Base-by-base conservation (phyloP, 1,140 invertebrate species). In the Physella acuta region DNA sequence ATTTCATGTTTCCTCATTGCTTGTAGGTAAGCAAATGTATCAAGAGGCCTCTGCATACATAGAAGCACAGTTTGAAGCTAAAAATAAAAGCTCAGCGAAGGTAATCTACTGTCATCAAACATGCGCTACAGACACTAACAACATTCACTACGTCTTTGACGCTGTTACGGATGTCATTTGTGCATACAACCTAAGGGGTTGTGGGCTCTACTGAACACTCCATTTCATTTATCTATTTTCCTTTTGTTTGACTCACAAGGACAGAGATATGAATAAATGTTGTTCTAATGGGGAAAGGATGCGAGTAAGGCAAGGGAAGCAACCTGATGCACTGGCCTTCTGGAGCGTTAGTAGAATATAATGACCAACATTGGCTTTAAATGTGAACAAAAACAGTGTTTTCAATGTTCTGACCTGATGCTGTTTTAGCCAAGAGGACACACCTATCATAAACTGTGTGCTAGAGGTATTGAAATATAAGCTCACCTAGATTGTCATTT, bases 21-120 rank as follows among this genome's bases (percentile, higher is more conserved):
- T 86, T 84, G 2, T 84, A 96, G 94, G 94, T 78, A 93, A 94
- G 76, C 95, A 99, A 88, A 96, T 97, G 79, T 99, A 98, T 84
- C 93, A 95, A 76, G 97, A 99, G 86, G 97, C 97, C 73, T 95
- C 97, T 63, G 93, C 94, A 62, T 99, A 99, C 87, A 99, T 99
- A 75, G 94, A 98, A 86, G 94, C 94, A 78, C 97, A 99, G 88
- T 99, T 99, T 87, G 97, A 99, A 88, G 95, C 95, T 79, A 97
- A 98, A 88, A 99, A 99, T 89, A 99, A 99, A 88, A 87, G 86
- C 79, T 95, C 94, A 82, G 96, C 94, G 84, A 99, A 99, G 88
- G 97, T 99, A 89, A 99, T 99, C 85, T 99, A 99, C 90, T 98
- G 95, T 89, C 97, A 99, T 89, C 98, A 97, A 92, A 99, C 97